phyloP scores from a whole-genome alignment of 2,797 vertebrate genomes.

The Enteromius argenteus region DNA sequence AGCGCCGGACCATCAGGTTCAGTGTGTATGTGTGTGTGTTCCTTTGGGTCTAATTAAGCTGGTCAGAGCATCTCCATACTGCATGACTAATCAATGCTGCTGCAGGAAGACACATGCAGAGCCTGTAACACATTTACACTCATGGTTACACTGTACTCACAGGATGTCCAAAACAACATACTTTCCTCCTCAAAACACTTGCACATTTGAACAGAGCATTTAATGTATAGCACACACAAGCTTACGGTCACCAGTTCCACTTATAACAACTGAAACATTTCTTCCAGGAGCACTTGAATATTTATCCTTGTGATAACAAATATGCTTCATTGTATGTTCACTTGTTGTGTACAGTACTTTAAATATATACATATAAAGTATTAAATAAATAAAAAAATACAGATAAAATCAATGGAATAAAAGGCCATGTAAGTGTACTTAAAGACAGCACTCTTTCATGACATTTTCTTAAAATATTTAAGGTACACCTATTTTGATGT shows the following conservation, averaged over 20 bases:
- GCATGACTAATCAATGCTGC: slow-evolving; percentile 62
- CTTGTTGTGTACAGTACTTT: neutral
- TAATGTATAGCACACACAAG: neutral
- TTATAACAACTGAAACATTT: neutral
- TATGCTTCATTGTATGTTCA: neutral
- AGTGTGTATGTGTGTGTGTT: slow-evolving; percentile 37
- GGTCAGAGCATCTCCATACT: slow-evolving; percentile 30
- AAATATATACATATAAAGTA: neutral
- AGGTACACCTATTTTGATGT: neutral
- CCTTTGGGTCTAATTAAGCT: slow-evolving; percentile 55
- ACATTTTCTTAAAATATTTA: neutral
- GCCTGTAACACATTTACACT: neutral
- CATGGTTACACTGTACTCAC: neutral
- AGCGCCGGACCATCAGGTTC: neutral
- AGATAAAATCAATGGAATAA: neutral
- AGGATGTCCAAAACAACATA: neutral
- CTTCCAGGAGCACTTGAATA: neutral
- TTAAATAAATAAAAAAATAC: neutral
- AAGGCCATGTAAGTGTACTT: neutral
- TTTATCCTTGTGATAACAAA: too few relatives aligned
- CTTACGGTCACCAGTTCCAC: neutral
- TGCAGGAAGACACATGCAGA: slow-evolving; percentile 54
- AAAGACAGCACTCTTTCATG: neutral
- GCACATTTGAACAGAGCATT: neutral
- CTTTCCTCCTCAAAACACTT: neutral